A percentile compares a stretch with the other conserved stretches of the same genome.
These are phyloP conservation scores for Pelobates cultripes DNA, from an alignment of 2,797 vertebrate species.

Conservation along the genomic window DNA sequence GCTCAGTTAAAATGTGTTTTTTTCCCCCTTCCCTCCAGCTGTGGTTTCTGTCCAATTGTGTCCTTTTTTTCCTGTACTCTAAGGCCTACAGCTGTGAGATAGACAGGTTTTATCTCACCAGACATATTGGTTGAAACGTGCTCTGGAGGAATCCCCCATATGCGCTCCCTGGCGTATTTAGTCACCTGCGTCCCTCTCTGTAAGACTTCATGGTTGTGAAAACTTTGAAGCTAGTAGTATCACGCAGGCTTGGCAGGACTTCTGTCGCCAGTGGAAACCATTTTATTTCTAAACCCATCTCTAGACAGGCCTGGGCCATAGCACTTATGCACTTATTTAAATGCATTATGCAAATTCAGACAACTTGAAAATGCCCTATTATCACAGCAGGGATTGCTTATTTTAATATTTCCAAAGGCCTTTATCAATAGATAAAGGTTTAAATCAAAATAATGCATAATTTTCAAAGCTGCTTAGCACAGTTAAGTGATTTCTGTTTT, in stretches of 20 bases:
- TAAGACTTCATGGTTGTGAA: background rate
- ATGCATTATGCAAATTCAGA: slow-evolving; percentile 63
- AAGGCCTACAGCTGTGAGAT: slow-evolving; percentile 39
- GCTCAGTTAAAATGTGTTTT: slow-evolving; percentile 47
- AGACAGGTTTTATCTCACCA: slow-evolving; percentile 54
- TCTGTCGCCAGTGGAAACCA: background rate
- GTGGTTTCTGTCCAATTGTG: slow-evolving; percentile 39
- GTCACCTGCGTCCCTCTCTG: slow-evolving; percentile 27
- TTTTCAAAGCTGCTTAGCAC: background rate
- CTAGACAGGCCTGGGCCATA: slow-evolving; percentile 43
- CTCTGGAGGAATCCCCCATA: slow-evolving; percentile 7
- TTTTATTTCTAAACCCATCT: slow-evolving; percentile 17
- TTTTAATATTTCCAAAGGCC: slow-evolving; percentile 14
- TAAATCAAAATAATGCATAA: background rate
- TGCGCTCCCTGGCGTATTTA: slow-evolving; percentile 22
- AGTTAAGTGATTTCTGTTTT: background rate
- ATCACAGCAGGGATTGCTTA: slow-evolving; percentile 40
- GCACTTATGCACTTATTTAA: slow-evolving; percentile 61
- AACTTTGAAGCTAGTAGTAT: slow-evolving; percentile 32
- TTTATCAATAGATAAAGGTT: background rate
- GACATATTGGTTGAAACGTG: slow-evolving; percentile 9
- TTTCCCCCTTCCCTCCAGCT: slow-evolving; percentile 59
- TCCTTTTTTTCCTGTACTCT: background rate
- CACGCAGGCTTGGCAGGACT: background rate
- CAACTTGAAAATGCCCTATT: slow-evolving; percentile 52